Evolutionary conservation across 2,113 vertebrate species (phyloP).

Genomic region (Rhynchomys soricoides): DNA sequence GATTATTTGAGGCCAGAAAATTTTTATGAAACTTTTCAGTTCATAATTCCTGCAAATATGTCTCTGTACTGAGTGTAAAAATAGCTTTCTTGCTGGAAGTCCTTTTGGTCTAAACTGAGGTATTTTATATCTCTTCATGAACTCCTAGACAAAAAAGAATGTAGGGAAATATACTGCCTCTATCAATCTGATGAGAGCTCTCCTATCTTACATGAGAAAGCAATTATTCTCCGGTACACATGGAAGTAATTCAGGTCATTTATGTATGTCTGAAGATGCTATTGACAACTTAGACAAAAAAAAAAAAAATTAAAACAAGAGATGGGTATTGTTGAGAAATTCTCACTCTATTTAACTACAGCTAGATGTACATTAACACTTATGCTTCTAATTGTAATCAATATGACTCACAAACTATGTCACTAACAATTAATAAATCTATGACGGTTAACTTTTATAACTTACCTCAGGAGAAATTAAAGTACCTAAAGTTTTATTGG

Average conservation of each 20-base stretch:
- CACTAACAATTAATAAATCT: slow-evolving; percentile 27
- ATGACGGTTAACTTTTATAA: neutral
- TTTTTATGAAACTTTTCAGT: slow-evolving; percentile 6
- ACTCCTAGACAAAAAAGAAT: neutral
- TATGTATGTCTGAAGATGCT: neutral
- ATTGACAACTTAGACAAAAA: neutral
- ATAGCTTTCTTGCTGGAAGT: neutral
- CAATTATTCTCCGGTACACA: neutral
- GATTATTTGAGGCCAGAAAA: neutral
- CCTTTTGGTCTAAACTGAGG: neutral
- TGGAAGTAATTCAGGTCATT: neutral
- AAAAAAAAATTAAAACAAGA: no score
- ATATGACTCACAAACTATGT: neutral
- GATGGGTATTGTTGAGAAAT: neutral
- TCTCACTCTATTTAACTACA: neutral
- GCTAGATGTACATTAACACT: neutral
- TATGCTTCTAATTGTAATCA: neutral
- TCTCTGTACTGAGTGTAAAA: neutral
- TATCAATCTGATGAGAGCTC: neutral
- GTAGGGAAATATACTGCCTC: fast-evolving
- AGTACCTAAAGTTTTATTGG: neutral
- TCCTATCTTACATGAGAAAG: neutral
- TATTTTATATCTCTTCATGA: neutral
- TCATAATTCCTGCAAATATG: neutral
- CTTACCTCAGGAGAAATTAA: neutral